Evolutionary conservation across 2,113 vertebrate species (phyloP), one percentile per base, ranked within the genome.

Genomic region (Chinchilla lanigera): DNA sequence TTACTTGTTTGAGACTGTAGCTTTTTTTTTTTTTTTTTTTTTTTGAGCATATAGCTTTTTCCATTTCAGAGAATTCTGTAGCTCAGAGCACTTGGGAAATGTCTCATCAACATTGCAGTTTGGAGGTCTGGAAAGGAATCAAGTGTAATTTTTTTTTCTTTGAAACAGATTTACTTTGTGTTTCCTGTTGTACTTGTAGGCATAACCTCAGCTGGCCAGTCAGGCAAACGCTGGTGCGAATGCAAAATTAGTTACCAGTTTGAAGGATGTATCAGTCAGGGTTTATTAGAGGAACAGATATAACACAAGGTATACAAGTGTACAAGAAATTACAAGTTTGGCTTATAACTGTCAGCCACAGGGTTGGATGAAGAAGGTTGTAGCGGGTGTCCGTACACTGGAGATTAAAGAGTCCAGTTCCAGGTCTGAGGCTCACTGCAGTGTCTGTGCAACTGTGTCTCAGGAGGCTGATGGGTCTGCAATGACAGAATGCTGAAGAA

Each of bases 31-130:
- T 50, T 6, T 50, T 50, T 50, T 6, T 50, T 50, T 50, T 33
- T 65, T 60, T 52, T 54, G 69, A 75, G 13, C 65, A 7, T 35
- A 33, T 47, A 60, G 47, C 3, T 73, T 88, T 90, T 80, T 38
- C 38, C 44, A 65, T 90, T 85, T 95, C 58, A 83, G 52, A 77
- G 12, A 50, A 90, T 60, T 92, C 28, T 73, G 9, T 75, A 85
- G 83, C 30, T 93, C 90, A 82, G 33, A 90, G 52, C 44, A 85
- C 61, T 90, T 86, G 73, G 54, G 65, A 90, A 84, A 84, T 13
- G 60, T 92, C 28, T 92, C 7, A 77, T 71, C 35, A 22, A 24
- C 38, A 33, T 1, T 22, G 44, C 35, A 65, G 82, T 41, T 71
- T 60, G 69, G 50, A 56, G 17, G 41, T 87, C 20, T 87, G 80